Evolutionary conservation across 2,797 vertebrate genomes (phyloP).

Genomic region (Phoxinus dragarum): DNA sequence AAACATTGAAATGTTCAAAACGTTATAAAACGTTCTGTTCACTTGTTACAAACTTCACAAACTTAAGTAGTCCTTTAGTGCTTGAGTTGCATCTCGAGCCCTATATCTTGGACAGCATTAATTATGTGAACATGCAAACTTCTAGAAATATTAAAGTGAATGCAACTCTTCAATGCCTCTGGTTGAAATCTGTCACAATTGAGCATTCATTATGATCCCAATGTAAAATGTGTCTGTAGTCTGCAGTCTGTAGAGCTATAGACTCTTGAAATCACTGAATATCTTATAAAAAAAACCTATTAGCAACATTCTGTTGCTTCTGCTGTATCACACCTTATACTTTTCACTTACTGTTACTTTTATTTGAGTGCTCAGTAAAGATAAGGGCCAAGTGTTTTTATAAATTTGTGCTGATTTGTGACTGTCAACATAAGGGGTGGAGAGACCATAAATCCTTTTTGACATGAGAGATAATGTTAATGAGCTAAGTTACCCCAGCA

Average conservation of each 20-base stretch:
- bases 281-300: neutral
- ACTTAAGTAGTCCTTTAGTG: neutral
- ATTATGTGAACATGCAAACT: constrained; percentile 35
- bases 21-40: too few species aligned
- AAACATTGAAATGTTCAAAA: too few species aligned
- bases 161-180: constrained; percentile 70
- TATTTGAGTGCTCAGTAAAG: neutral
- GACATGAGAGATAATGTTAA: neutral
- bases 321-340: neutral
- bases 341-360: neutral
- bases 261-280: neutral
- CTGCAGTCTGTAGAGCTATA: too few species aligned
- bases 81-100: neutral
- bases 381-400: neutral
- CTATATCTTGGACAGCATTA: constrained; percentile 61
- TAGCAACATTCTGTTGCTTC: neutral
- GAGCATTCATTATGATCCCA: constrained; percentile 83
- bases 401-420: neutral
- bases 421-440: neutral
- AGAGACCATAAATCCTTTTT: constrained; percentile 1
- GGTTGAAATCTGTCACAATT: constrained; percentile 76
- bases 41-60: neutral
- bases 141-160: constrained; percentile 77
- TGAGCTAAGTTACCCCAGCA: neutral
- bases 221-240: constrained; percentile 58